Percentiles rank a stretch among this genome's conserved stretches.
Conservation (phyloP, 2,888 invertebrate genomes). For the Callinectes sapidus region DNA sequence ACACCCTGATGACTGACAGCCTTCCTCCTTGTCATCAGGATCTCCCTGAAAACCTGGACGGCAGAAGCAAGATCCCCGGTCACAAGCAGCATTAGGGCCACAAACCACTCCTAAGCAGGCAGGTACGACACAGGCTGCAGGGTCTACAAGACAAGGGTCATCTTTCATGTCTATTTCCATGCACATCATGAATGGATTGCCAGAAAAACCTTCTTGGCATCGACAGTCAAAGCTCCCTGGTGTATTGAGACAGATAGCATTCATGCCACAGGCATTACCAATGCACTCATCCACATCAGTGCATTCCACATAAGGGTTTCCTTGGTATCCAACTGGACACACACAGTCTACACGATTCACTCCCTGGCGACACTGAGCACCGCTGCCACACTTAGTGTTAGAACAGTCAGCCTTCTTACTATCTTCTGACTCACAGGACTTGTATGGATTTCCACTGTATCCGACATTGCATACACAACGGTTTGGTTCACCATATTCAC, state of each 20-base stretch:
- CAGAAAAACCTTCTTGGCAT: constrained; percentile 87
- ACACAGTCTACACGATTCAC: constrained; percentile 85
- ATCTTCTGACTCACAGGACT: constrained; percentile 84
- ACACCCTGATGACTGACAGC: constrained; percentile 87
- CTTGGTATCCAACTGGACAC: constrained; percentile 88
- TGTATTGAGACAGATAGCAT: constrained; percentile 93
- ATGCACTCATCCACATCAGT: constrained; percentile 75
- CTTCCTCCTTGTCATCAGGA: constrained; percentile 83
- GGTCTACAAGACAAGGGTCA: constrained; percentile 63
- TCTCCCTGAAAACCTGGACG: constrained; percentile 87
- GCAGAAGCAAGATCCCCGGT: constrained; percentile 87
- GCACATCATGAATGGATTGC: constrained; percentile 91
- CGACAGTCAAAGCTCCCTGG: constrained; percentile 92
- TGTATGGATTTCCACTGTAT: constrained; percentile 91
- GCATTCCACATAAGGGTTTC: constrained; percentile 91
- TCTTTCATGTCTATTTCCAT: constrained; percentile 63
- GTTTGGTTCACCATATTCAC: constrained; percentile 82
- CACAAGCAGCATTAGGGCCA: constrained; percentile 88
- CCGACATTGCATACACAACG: constrained; percentile 89
- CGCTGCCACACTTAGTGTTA: constrained; percentile 84
- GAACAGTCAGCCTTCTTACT: constrained; percentile 83
- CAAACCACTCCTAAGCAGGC: constrained; percentile 81
- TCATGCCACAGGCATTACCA: constrained; percentile 77
- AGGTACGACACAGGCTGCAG: constrained; percentile 67
- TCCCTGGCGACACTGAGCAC: constrained; percentile 87